Evolutionary conservation across 2,797 vertebrate genomes (phyloP), one percentile per base, ranked within the genome.

Genomic region (Chiloscyllium punctatum): DNA sequence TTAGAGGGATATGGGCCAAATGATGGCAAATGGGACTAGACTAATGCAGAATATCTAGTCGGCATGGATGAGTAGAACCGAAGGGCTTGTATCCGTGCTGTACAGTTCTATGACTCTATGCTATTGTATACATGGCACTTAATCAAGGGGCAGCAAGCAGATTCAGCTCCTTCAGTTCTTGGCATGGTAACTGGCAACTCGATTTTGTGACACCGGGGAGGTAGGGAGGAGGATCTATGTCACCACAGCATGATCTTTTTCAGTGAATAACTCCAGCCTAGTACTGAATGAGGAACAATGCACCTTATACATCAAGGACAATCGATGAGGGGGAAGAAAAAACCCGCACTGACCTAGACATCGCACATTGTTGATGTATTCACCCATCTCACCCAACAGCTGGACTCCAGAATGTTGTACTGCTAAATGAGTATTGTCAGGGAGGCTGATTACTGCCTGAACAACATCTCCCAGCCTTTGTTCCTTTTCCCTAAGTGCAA

Each of bases 351-450:
- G 37, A 96, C 95, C 95, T 51, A 96, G 71, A n/a, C 69, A 96
- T 13, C 79, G 95, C 51, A 88, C 69, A 8, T 95, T 96, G 68
- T 96, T 94, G 74, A 96, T 95, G 86, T 91, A 96, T 69, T 96
- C 95, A 13, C 95, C 95, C 69, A 96, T 27, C 71, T 96, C 95
- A 16, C 95, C 95, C 37, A 96, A 25, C 42, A 96, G 91, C 23
- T 96, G 95, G 25, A 96, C 71, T 82, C 95, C 91, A 23, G 95
- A 91, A n/a, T 96, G 90, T 51, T 96, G 95, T 0, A 96, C 95
- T 15, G 95, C 95, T 11, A 95, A 48, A 69, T 96, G 95, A 23
- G 95, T 94, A 37, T 94, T 94, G 57, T 96, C 95, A 82, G 95
- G 95, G 66, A 96, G 95, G 18, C 42, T 69, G 66, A 96, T 94